phyloP scores from a whole-genome alignment of 2,888 invertebrate species.

The Xanthia icteritia region DNA sequence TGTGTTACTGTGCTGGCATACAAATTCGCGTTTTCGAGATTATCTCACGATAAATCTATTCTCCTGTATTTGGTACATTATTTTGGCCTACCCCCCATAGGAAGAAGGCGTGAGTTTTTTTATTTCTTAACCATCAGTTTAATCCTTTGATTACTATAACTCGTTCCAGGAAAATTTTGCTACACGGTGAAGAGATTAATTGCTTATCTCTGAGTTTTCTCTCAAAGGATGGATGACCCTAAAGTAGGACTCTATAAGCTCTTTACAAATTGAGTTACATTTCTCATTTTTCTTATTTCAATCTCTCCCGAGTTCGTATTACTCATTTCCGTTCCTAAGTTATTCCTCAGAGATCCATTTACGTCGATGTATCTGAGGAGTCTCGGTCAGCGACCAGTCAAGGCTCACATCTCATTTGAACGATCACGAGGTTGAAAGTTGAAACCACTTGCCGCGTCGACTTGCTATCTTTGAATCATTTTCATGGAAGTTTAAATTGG shows the following conservation, averaged over 20 bases:
- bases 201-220: slow-evolving; percentile 41
- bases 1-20: slow-evolving; percentile 39
- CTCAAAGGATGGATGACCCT: slow-evolving; percentile 27
- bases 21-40: slow-evolving; percentile 12
- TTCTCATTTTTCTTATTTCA: slow-evolving; percentile 50
- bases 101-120: not conserved
- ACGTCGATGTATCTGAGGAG: slow-evolving; percentile 58
- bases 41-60: not conserved
- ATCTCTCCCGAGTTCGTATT: slow-evolving; percentile 51
- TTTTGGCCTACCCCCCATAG: not conserved
- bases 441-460: slow-evolving; percentile 61
- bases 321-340: slow-evolving; percentile 60
- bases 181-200: slow-evolving; percentile 44
- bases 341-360: slow-evolving; percentile 59
- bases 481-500: slow-evolving; percentile 57
- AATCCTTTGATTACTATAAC: slow-evolving; percentile 44
- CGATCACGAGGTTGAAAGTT: slow-evolving; percentile 65
- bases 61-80: not conserved
- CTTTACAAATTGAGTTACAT: slow-evolving; percentile 42
- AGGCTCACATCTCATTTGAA: slow-evolving; percentile 63
- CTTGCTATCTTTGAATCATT: slow-evolving; percentile 58
- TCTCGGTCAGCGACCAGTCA: slow-evolving; percentile 55
- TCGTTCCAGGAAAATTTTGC: slow-evolving; percentile 35
- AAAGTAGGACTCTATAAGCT: slow-evolving; percentile 40
- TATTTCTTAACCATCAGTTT: slow-evolving; percentile 15